Conservation (phyloP, 1,140 invertebrate genomes). For the Drosophila subobscura region DNA sequence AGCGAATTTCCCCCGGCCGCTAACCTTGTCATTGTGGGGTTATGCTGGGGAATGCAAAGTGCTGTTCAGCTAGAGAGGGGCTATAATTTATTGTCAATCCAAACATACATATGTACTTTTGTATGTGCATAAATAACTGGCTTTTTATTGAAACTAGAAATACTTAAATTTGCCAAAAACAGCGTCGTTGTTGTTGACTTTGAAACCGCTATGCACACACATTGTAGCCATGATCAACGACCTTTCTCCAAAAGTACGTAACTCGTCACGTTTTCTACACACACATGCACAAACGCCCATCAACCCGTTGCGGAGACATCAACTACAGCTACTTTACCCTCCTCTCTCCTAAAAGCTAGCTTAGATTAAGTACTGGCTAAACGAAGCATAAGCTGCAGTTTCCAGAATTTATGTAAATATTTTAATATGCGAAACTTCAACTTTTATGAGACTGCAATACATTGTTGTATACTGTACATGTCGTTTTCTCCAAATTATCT, state of each 20-base stretch:
- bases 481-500: too few species aligned
- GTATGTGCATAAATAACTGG: slow-evolving; percentile 10
- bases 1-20: slow-evolving; percentile 37
- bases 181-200: slow-evolving; percentile 62
- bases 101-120: slow-evolving; percentile 5
- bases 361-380: too few species aligned
- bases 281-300: slow-evolving; percentile 14
- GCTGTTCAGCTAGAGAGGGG: slow-evolving; percentile 5
- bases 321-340: too few species aligned
- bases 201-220: slow-evolving; percentile 62
- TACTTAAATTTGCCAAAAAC: slow-evolving; percentile 73
- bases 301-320: not conserved
- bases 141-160: slow-evolving; percentile 65
- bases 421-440: too few species aligned
- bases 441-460: too few species aligned
- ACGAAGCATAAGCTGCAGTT: not conserved
- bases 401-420: too few species aligned
- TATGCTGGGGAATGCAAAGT: slow-evolving; percentile 14
- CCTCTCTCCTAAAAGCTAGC: too few species aligned
- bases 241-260: slow-evolving; percentile 77
- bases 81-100: slow-evolving; percentile 3
- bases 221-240: slow-evolving; percentile 71
- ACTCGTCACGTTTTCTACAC: slow-evolving; percentile 79
- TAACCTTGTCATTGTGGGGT: slow-evolving; percentile 30
- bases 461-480: too few species aligned